Evolutionary conservation across 2,113 vertebrate genomes (phyloP), one percentile per base, ranked within the genome.

Genomic region (Actenoides hombroni): DNA sequence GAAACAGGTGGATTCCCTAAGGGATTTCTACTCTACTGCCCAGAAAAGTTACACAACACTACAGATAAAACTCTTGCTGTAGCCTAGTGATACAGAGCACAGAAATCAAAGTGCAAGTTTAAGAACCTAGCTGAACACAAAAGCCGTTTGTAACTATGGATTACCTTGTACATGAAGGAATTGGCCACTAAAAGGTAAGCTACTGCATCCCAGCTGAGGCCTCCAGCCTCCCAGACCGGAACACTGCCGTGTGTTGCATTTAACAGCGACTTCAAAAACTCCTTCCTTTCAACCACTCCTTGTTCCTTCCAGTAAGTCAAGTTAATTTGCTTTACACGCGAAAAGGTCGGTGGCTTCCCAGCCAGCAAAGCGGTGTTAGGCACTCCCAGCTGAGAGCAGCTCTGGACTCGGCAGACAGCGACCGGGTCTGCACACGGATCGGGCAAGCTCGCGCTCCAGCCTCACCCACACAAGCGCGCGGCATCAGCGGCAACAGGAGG

Each of bases 171-270:
- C 44, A 76, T 35, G 8, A 54, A 35, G 23, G n/a, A 16, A 40
- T 4, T 2, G 1, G n/a, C 25, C 49, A 59, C n/a, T 40, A 44
- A 19, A 33, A 67, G 9, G 10, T 54, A 83, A 89, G 25, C 31
- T 46, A 67, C 11, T 61, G 20, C 67, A 57, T 19, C 64, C 29
- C 16, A 65, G 56, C 28, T 35, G 10, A 65, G 3, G 8, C 8
- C 64, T 92, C 44, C 49, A 35, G 0, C 6, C 74, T n/a, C 39
- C 57, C 20, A 54, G 33, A 33, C 26, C 17, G 12, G 4, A 65
- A 31, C 1, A 18, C 7, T 15, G 40, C 59, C 57, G 13, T 20
- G 1, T 0, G 1, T 13, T 15, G 46, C 11, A 2, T 63, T 78
- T 35, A 84, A 53, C 1, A 68, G 11, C 21, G 78, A 57, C 42